These are phyloP conservation scores for Pygmarrhopalites habei DNA, from an alignment of 1,140 invertebrate genomes.

Conservation along the genomic window DNA sequence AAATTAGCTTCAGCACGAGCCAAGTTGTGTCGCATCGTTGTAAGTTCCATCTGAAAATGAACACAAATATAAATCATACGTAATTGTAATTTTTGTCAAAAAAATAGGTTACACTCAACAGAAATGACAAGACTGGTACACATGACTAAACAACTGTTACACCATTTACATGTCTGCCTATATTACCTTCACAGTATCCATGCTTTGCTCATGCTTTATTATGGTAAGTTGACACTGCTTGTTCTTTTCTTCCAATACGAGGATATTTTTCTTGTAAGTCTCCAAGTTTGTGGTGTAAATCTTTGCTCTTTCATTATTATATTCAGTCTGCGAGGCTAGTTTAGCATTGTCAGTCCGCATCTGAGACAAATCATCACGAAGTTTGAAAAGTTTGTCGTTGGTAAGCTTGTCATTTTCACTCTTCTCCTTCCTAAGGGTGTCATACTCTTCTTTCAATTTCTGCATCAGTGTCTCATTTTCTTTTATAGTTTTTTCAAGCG, in stretches of 20 bases:
- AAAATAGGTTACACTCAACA: no score
- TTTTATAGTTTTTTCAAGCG: constrained; percentile 46
- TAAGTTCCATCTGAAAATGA: constrained; percentile 50
- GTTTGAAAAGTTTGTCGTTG: constrained; percentile 69
- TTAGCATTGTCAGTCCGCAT: constrained; percentile 57
- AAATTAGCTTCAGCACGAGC: constrained; percentile 65
- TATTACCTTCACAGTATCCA: constrained; percentile 61
- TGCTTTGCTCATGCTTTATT: constrained; percentile 75
- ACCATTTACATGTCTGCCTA: no score
- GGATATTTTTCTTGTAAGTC: constrained; percentile 75
- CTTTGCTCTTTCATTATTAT: constrained; percentile 70
- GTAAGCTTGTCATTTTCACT: constrained; percentile 70
- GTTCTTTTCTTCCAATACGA: constrained; percentile 71
- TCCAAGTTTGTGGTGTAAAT: constrained; percentile 67
- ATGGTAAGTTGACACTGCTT: constrained; percentile 69
- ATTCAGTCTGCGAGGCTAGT: constrained; percentile 61
- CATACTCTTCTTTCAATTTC: constrained; percentile 68
- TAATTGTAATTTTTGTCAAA: no score
- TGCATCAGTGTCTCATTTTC: constrained; percentile 60
- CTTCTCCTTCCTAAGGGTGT: constrained; percentile 74
- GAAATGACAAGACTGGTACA: no score
- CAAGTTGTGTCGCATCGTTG: constrained; percentile 64
- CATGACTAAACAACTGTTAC: no score
- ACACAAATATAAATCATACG: neutral
- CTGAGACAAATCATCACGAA: constrained; percentile 60